phyloP scores from a whole-genome alignment of 2,888 invertebrate species.

The Unio delphinus region DNA sequence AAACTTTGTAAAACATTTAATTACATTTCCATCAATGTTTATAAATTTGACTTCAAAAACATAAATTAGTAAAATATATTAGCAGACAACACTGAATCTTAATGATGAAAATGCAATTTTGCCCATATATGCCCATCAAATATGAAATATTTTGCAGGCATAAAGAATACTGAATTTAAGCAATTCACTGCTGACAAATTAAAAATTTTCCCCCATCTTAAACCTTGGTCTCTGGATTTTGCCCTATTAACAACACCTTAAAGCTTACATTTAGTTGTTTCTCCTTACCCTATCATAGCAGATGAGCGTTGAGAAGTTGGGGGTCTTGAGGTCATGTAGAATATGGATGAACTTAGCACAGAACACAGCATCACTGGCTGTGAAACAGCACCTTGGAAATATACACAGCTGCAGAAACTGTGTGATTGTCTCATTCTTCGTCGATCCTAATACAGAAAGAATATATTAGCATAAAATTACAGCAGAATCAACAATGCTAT shows the following conservation, averaged over 20 bases:
- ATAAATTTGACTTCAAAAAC: no score
- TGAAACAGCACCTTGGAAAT: slow-evolving; percentile 97
- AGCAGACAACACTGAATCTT: no score
- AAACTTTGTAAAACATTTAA: no score
- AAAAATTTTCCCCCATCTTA: neutral
- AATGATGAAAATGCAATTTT: no score
- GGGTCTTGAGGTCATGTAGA: slow-evolving; percentile 93
- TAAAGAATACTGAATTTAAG: neutral
- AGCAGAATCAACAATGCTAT: no score
- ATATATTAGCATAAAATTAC: no score
- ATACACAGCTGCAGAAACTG: slow-evolving; percentile 96
- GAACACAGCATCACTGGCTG: slow-evolving; percentile 95
- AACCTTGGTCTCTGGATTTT: neutral
- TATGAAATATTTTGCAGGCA: neutral
- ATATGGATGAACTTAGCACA: slow-evolving; percentile 98
- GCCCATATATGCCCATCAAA: no score
- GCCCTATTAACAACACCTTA: neutral
- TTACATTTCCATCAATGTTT: no score
- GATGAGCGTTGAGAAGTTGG: slow-evolving; percentile 96
- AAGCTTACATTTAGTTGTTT: neutral
- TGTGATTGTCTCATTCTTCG: slow-evolving; percentile 96
- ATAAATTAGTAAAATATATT: no score
- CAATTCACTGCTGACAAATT: neutral
- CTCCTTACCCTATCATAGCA: slow-evolving; percentile 92
- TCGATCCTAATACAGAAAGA: slow-evolving; percentile 77